phyloP scores from a whole-genome alignment of 2,888 invertebrate genomes.

The Plebejus argus region DNA sequence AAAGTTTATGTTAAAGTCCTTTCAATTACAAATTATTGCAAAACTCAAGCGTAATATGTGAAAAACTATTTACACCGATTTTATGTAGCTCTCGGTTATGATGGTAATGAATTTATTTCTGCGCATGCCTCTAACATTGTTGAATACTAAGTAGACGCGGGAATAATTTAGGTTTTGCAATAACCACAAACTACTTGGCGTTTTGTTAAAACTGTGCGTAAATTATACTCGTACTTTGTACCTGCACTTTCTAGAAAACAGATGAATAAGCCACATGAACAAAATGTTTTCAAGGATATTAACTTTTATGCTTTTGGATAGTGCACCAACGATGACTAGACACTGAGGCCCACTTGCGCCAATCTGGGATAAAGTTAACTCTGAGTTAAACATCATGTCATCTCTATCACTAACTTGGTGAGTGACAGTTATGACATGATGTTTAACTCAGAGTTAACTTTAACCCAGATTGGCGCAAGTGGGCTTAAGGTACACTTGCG shows the following conservation, averaged over 20 bases:
- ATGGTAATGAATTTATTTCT: constrained; percentile 32
- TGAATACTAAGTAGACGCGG: constrained; percentile 15
- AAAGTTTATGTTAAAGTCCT: constrained; percentile 51
- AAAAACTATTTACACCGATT: constrained; percentile 50
- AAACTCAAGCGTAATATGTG: constrained; percentile 62
- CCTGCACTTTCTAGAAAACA: background rate
- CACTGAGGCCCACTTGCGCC: no score
- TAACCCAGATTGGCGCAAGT: no score
- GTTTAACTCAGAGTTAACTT: no score
- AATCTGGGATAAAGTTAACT: no score
- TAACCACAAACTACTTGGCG: constrained; percentile 10
- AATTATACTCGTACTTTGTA: background rate
- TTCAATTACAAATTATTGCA: constrained; percentile 79
- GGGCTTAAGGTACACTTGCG: no score
- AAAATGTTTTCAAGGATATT: background rate
- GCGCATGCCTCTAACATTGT: constrained; percentile 23
- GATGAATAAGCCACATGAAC: background rate
- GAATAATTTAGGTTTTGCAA: constrained; percentile 14
- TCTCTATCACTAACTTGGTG: no score
- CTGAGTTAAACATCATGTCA: no score
- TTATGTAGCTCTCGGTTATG: constrained; percentile 41
- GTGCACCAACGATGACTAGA: no score
- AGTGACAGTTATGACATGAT: no score
- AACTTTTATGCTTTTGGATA: background rate
- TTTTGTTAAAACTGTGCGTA: background rate